These are phyloP conservation scores for Diplodus puntazzo DNA, from an alignment of 2,797 vertebrate species.

Conservation along the genomic window DNA sequence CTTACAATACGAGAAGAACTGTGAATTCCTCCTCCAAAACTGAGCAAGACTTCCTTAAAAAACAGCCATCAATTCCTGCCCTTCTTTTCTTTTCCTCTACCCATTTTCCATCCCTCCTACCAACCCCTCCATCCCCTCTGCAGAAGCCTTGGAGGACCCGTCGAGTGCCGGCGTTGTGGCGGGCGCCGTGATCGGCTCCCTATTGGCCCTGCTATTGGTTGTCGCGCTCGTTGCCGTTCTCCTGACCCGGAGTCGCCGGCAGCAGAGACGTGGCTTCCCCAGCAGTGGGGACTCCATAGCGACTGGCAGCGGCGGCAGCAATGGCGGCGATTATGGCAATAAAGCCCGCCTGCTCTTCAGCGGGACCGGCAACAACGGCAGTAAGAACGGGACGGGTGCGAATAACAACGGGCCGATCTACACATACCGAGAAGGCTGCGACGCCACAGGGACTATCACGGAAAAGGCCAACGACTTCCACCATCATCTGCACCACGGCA, in stretches of 20 bases:
- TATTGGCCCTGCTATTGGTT: slow-evolving; percentile 88
- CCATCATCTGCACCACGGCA: slow-evolving; percentile 62
- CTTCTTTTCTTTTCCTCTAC: slow-evolving; percentile 70
- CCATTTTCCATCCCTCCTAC: slow-evolving; percentile 69
- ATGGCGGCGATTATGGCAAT: slow-evolving; percentile 81
- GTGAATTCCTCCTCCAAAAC: slow-evolving; percentile 53
- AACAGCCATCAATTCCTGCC: slow-evolving; percentile 73
- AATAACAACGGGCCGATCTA: slow-evolving; percentile 85
- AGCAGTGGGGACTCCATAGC: slow-evolving; percentile 71
- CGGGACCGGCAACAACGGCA: slow-evolving; percentile 56
- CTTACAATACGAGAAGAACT: slow-evolving; percentile 60
- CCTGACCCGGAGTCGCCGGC: slow-evolving; percentile 83
- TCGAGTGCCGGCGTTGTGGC: slow-evolving; percentile 87
- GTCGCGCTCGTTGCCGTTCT: slow-evolving; percentile 84
- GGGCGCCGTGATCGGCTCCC: slow-evolving; percentile 89
- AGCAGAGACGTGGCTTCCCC: slow-evolving; percentile 76
- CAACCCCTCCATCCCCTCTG: slow-evolving; percentile 76
- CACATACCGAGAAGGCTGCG: slow-evolving; percentile 85
- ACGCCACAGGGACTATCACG: slow-evolving; percentile 81
- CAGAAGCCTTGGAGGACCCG: slow-evolving; percentile 83
- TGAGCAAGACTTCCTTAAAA: slow-evolving; percentile 46
- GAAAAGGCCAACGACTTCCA: slow-evolving; percentile 79
- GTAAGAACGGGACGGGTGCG: slow-evolving; percentile 75
- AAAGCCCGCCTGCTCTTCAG: slow-evolving; percentile 87
- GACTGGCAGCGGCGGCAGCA: slow-evolving; percentile 65